These are phyloP conservation scores for Hepsetus odoe DNA, from an alignment of 2,113 vertebrate species.

Conservation along the genomic window DNA sequence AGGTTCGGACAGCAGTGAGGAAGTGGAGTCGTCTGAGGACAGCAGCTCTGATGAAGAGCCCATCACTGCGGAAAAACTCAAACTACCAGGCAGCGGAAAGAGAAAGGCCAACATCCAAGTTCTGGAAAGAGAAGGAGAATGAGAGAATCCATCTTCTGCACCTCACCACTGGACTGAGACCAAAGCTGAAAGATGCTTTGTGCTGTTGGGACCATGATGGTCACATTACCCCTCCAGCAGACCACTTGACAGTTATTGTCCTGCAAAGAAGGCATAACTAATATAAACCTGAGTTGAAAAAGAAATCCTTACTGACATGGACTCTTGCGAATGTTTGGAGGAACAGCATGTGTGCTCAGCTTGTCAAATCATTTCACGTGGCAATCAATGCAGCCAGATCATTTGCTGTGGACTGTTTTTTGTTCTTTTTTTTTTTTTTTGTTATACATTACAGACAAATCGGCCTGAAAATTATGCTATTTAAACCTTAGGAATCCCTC, in stretches of 20 bases:
- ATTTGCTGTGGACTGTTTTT: not conserved
- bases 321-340: not conserved
- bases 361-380: not conserved
- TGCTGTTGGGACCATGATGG: not conserved
- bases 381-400: not conserved
- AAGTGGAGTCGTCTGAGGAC: slow-evolving; percentile 64
- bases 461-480: not conserved
- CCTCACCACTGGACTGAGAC: not conserved
- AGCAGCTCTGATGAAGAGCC: slow-evolving; percentile 67
- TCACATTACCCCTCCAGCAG: not conserved
- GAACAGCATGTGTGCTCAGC: not conserved
- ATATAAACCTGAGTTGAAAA: not conserved
- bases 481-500: not conserved
- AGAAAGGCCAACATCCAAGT: slow-evolving; percentile 83
- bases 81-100: slow-evolving; percentile 76
- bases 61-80: slow-evolving; percentile 81
- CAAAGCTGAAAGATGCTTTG: not conserved
- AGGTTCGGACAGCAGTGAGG: slow-evolving; percentile 70
- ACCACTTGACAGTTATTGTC: not conserved
- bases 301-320: too few relatives aligned
- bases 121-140: slow-evolving; percentile 64
- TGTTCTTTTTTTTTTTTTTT: not conserved
- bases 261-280: not conserved
- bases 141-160: not conserved
- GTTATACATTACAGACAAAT: not conserved